Evolutionary conservation across 2,113 vertebrate species (phyloP).

Genomic region (Nematolebias whitei): DNA sequence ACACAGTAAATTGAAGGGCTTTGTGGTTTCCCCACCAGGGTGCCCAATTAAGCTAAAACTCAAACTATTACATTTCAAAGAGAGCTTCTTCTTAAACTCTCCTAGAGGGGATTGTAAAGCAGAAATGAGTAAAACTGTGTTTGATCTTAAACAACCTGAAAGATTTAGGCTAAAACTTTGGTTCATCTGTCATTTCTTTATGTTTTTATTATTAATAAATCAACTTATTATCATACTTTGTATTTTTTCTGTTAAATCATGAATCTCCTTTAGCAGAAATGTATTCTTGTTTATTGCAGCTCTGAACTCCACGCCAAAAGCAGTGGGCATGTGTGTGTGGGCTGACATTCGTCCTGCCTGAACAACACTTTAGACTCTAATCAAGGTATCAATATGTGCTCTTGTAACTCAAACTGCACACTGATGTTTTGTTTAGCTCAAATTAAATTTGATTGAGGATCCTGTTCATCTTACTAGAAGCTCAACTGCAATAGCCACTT

Average conservation of each 20-base stretch:
- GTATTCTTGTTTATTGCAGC: conserved; percentile 23
- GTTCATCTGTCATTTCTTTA: not conserved
- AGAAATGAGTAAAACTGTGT: conserved; percentile 3
- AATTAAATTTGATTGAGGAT: conserved; percentile 18
- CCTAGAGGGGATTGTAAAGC: not conserved
- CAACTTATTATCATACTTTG: conserved; percentile 3
- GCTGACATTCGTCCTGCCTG: not conserved
- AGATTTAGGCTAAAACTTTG: not conserved
- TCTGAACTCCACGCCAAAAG: conserved; percentile 1
- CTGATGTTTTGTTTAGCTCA: conserved; percentile 26
- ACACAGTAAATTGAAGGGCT: conserved; percentile 18
- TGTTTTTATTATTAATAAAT: not conserved
- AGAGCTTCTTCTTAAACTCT: conserved; percentile 13
- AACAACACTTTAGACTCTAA: conserved; percentile 34
- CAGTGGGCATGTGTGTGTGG: not conserved
- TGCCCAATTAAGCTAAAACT: conserved; percentile 31
- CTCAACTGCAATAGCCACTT: not conserved
- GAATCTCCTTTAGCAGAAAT: not conserved
- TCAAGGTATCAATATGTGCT: conserved; percentile 38
- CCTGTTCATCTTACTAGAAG: conserved; percentile 20
- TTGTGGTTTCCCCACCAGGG: conserved; percentile 19
- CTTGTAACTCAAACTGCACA: conserved; percentile 16
- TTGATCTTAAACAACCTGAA: not conserved
- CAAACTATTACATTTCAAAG: conserved; percentile 23
- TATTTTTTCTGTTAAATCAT: conserved; percentile 10